These are phyloP conservation scores for Choreutis nemorana DNA, from an alignment of 2,888 invertebrate genomes.

Conservation along the genomic window DNA sequence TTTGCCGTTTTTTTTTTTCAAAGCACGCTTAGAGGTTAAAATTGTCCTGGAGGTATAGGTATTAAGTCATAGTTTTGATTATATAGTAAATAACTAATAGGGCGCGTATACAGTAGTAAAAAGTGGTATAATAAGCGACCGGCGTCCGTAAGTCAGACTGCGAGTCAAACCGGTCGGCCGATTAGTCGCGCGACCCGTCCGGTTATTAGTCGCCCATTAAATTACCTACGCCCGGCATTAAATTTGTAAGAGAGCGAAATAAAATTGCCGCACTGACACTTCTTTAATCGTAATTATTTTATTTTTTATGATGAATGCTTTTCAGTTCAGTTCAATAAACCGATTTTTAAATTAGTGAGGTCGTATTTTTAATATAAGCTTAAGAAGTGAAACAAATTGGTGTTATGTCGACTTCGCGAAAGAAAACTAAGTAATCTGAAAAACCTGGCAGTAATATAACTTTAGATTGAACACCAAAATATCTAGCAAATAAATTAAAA, in stretches of 20 bases:
- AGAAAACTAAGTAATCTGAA: not conserved
- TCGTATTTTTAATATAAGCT: not conserved
- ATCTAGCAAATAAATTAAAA: too few relatives aligned
- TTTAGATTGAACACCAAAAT: too few relatives aligned
- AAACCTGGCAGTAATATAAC: not conserved
- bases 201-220: conserved; percentile 39
- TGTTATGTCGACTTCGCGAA: not conserved
- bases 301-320: conserved; percentile 12
- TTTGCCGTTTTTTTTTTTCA: too few relatives aligned
- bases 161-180: conserved; percentile 19
- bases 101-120: too few relatives aligned
- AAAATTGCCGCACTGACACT: conserved; percentile 32
- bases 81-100: too few relatives aligned
- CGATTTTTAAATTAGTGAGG: not conserved
- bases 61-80: too few relatives aligned
- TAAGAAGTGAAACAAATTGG: not conserved
- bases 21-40: too few relatives aligned
- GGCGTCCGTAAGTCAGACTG: conserved; percentile 1
- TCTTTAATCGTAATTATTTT: conserved; percentile 15
- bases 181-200: conserved; percentile 35
- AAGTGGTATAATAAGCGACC: too few relatives aligned
- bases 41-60: too few relatives aligned
- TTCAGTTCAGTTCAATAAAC: not conserved
- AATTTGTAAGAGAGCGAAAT: conserved; percentile 33
- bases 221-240: conserved; percentile 37